Evolutionary conservation across 2,113 vertebrate genomes (phyloP).

Genomic region (Hystrix cristata): DNA sequence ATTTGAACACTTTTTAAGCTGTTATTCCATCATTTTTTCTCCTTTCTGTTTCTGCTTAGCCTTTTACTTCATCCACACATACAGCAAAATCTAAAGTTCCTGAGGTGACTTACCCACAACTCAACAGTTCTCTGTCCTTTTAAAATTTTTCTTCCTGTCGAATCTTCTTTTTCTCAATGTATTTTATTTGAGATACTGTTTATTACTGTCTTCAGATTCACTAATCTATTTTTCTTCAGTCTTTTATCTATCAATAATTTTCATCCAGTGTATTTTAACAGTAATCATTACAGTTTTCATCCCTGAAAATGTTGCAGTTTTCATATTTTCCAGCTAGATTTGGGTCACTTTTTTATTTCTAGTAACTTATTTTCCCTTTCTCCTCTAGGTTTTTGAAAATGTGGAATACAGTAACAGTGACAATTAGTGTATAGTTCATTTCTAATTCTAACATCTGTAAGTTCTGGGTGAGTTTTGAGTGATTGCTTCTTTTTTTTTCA

Average conservation of each 20-base stretch:
- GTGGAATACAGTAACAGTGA: neutral
- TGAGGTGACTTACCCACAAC: neutral
- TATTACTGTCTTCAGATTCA: neutral
- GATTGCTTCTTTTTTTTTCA: slow-evolving; percentile 32
- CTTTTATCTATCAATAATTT: neutral
- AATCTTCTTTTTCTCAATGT: neutral
- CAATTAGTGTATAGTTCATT: neutral
- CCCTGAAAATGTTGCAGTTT: neutral
- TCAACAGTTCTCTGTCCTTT: neutral
- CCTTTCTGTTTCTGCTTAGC: neutral
- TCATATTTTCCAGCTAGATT: neutral
- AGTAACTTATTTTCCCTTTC: neutral
- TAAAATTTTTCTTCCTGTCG: neutral
- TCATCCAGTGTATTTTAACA: neutral
- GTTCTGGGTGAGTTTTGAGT: slow-evolving; percentile 15
- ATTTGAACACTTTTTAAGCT: neutral
- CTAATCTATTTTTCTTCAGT: neutral
- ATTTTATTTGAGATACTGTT: neutral
- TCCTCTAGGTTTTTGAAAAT: neutral
- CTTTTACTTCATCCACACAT: neutral
- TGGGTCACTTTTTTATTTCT: neutral
- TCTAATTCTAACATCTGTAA: neutral
- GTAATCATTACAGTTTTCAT: neutral
- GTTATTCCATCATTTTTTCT: neutral
- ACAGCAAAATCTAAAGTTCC: neutral